Base-by-base conservation (phyloP, 2,113 vertebrate genomes). In the Anarhynchus alexandrinus region DNA sequence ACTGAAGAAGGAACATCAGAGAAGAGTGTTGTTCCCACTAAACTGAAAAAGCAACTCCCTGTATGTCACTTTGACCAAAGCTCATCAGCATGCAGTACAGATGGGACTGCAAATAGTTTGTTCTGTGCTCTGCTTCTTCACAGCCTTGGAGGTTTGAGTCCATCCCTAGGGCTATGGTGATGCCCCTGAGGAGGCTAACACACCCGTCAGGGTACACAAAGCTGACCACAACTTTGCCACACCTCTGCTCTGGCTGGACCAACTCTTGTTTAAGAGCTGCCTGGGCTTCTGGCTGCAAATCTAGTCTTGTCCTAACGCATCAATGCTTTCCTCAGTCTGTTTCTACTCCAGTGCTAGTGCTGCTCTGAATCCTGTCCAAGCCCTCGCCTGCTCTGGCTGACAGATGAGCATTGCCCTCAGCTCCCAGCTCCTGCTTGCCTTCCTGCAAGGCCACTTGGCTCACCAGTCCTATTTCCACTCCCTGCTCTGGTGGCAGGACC, bases 311-410 rank as follows among this genome's bases (percentile, higher is more conserved):
- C 54, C n/a, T 17, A 19, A 61, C 3, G 22, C 7, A n/a, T 14
- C 1, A 0, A 32, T 5, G 40, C 66, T 84, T 73, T 67, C 12
- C 26, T 62, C 27, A 15, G 12, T 1, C 1, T 20, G 29, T 43
- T 70, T 30, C 45, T 23, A 6, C 49, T 43, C 32, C 49, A 19
- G 57, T 12, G 64, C 26, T 29, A 30, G 45, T 5, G 93, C n/a
- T 61, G 19, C 32, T 30, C 59, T 32, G 38, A 29, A 45, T 67
- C 16, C 64, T 29, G 51, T 30, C 27, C 2, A 0, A 82, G 27
- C 9, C 29, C 34, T 77, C 2, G 1, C 77, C 49, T 12, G 15
- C 32, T 38, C 42, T 38, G 22, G 5, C 57, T 77, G 36, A 38
- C 10, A 20, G 34, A 54, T 13, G 15, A 69, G n/a, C 36, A 49